These are phyloP conservation scores for Intellagama lesueurii DNA, from an alignment of 2,797 vertebrate genomes.

Conservation along the genomic window DNA sequence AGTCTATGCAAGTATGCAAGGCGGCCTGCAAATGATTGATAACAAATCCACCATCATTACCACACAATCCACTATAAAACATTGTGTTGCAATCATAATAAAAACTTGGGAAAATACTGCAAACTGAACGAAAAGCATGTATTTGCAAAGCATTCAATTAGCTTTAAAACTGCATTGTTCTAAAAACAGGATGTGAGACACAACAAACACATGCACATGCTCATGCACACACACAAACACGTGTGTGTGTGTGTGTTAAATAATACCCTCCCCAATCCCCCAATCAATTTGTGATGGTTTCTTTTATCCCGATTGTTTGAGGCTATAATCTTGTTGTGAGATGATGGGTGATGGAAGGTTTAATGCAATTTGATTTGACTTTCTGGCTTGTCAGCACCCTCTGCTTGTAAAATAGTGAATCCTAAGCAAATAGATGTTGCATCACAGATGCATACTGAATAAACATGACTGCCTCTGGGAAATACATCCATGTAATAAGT, in stretches of 20 bases:
- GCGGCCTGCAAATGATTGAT: neutral
- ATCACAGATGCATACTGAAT: neutral
- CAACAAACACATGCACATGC: neutral
- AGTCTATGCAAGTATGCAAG: neutral
- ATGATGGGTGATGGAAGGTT: slow-evolving; percentile 5
- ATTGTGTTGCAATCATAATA: neutral
- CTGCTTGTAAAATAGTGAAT: slow-evolving; percentile 14
- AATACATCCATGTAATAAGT: neutral
- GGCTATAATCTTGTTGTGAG: slow-evolving; percentile 13
- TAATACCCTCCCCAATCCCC: too few species aligned
- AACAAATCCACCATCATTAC: neutral
- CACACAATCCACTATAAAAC: neutral
- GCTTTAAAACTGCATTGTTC: neutral
- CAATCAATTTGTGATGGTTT: too few species aligned
- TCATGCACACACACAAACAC: too few species aligned
- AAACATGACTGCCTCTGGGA: too few species aligned
- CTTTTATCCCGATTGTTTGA: neutral
- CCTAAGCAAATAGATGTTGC: neutral
- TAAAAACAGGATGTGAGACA: neutral
- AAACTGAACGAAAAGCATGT: neutral
- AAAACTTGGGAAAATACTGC: too few species aligned
- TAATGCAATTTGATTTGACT: slow-evolving; percentile 26
- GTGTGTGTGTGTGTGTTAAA: neutral
- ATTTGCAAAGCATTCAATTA: neutral
- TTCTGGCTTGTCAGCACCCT: slow-evolving; percentile 22